Base-by-base conservation (phyloP, 2,888 invertebrate species). In the Eristalis tenax region DNA sequence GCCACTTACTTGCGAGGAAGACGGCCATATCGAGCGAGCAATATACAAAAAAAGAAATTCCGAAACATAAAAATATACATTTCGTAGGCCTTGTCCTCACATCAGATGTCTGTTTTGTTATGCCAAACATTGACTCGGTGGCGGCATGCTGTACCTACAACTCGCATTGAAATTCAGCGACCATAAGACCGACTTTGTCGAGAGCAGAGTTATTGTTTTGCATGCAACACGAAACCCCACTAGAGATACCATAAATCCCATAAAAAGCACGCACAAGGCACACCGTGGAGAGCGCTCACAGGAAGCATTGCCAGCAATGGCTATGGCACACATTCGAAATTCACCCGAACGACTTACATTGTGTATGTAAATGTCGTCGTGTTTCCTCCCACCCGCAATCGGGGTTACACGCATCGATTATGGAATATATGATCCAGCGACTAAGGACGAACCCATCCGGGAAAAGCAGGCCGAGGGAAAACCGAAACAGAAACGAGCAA, bases 361-460 rank as follows among this genome's bases (percentile, higher is more conserved):
- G 26, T 78, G 15, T 78, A 83, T 83, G 83, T 70, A 79, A 86
- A 83, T 83, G 70, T 83, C 43, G 74, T 43, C 63, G 71, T 76
- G 65, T 70, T 43, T 43, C 35, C 69, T 11, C 38, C 8, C 8
- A 50, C 40, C 74, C 65, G n/a, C 70, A 83, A 86, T 56, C 74
- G 63, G 35, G 66, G 66, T 77, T 74, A 83, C 74, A 86, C 78
- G 65, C 78, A 71, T 71, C 83, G 83, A 83, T 86, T 86, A 75
- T 71, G 73, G 74, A 75, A 83, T 79, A 70, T 86, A 78, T 75
- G 83, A 86, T 78, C 73, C 70, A 69, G 40, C 43, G 61, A 40
- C 66, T 35, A 43, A 66, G 70, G 40, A 73, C 56, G 71, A 79
- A 59, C 65, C 65, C 63, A 43, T 35, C 35, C 68, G 26, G 66